Evolutionary conservation across 2,797 vertebrate genomes (phyloP), one percentile per base, ranked within the genome.

Genomic region (Alcedo atthis): DNA sequence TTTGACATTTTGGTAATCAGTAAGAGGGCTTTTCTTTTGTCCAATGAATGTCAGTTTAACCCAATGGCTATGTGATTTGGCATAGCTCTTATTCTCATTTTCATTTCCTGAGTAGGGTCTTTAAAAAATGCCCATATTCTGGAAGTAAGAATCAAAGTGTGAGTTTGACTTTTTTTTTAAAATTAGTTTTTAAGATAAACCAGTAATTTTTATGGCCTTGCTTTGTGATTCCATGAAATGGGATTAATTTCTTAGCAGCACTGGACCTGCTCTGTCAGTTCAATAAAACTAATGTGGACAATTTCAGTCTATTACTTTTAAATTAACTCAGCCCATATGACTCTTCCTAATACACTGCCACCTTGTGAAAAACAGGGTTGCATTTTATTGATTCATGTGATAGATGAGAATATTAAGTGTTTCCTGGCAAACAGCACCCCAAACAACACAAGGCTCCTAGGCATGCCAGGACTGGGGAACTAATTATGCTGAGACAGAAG

Each of bases 241-340:
- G 75, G 62, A 94, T 85, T 95, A 94, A 93, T 96, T 92, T 91
- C 79, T 76, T 49, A 49, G 74, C 75, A 90, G 84, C 73, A 45
- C 78, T 62, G 86, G 55, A n/a, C 91, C 74, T 82, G 66, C 89
- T 88, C 79, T 91, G 90, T 93, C 75, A 76, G 85, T 94, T 97
- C 85, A 48, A 96, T 98, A 96, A 96, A 96, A 92, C 90, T 93
- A 95, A 96, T 95, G 96, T 86, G 93, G 97, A 89, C 95, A 93
- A 96, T 96, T 95, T 94, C 93, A 94, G 93, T 97, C 96, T 96
- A 94, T 97, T 97, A 96, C 95, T 97, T 97, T 97, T 97, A 96
- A 97, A 97, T 98, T 97, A 97, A 95, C 96, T 96, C 91, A 88
- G 91, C 90, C 76, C 61, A 15, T 88, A 89, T 91, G 95, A 95